phyloP scores from a whole-genome alignment of 1,140 invertebrate species.

The Achatina immaculata region DNA sequence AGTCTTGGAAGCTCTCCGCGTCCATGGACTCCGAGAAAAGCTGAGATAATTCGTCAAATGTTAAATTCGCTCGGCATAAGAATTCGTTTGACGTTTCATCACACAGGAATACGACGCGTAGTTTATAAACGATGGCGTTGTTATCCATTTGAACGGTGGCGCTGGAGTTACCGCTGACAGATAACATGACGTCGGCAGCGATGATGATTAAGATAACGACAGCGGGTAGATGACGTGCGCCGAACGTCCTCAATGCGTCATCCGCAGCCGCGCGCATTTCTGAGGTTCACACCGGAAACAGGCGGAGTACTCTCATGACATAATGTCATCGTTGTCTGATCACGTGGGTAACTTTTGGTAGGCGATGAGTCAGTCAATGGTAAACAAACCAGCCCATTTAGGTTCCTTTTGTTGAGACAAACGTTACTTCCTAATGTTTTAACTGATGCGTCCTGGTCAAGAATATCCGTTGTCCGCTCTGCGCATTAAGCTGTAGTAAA shows the following conservation, averaged over 20 bases:
- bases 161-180: background rate
- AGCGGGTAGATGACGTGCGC: background rate
- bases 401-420: too few relatives aligned
- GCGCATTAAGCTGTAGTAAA: too few relatives aligned
- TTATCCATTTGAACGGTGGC: background rate
- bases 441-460: too few relatives aligned
- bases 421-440: too few relatives aligned
- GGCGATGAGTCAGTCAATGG: too few relatives aligned
- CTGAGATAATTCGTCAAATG: background rate
- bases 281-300: constrained; percentile 6
- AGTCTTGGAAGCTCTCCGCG: background rate
- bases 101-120: constrained; percentile 2
- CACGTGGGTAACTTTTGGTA: background rate
- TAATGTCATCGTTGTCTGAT: constrained; percentile 13
- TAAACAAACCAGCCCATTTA: too few relatives aligned
- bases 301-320: background rate
- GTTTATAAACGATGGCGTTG: background rate
- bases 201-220: background rate
- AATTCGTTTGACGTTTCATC: constrained; percentile 10
- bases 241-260: constrained; percentile 1
- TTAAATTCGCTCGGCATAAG: background rate
- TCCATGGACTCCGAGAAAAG: background rate
- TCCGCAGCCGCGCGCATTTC: constrained; percentile 11
- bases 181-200: background rate
- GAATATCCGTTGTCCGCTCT: too few relatives aligned